phyloP scores from a whole-genome alignment of 1,140 invertebrate genomes.

The Geopemphigus sp. region DNA sequence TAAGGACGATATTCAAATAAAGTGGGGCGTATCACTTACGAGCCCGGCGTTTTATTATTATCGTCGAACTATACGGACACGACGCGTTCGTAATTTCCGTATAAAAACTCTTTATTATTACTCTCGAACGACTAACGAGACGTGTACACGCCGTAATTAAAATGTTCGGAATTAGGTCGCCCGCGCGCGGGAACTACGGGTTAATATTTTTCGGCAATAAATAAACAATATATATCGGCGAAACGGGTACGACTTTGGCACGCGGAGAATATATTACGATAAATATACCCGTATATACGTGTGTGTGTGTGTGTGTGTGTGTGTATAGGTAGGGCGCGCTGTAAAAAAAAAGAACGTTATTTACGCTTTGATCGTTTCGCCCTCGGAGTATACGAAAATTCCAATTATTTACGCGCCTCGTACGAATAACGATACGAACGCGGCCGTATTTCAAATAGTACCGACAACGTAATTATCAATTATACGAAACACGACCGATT shows the following conservation, averaged over 20 bases:
- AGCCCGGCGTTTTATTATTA: not conserved
- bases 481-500: not conserved
- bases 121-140: not conserved
- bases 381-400: not conserved
- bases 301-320: too few species aligned
- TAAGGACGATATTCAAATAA: conserved; percentile 7
- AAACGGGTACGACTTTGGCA: not conserved
- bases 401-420: not conserved
- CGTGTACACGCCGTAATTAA: not conserved
- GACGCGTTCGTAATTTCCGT: not conserved
- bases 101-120: not conserved
- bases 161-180: not conserved
- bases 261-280: too few species aligned
- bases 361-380: not conserved
- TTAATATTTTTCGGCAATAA: not conserved
- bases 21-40: not conserved
- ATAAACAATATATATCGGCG: too few species aligned
- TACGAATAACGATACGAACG: not conserved
- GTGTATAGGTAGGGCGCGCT: not conserved
- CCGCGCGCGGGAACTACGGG: not conserved
- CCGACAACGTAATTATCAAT: too few species aligned
- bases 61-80: not conserved
- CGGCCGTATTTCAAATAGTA: too few species aligned
- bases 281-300: too few species aligned
- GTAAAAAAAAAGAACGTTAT: not conserved